These are phyloP conservation scores for Augiades crinisus DNA, from an alignment of 2,888 invertebrate genomes.

Conservation along the genomic window DNA sequence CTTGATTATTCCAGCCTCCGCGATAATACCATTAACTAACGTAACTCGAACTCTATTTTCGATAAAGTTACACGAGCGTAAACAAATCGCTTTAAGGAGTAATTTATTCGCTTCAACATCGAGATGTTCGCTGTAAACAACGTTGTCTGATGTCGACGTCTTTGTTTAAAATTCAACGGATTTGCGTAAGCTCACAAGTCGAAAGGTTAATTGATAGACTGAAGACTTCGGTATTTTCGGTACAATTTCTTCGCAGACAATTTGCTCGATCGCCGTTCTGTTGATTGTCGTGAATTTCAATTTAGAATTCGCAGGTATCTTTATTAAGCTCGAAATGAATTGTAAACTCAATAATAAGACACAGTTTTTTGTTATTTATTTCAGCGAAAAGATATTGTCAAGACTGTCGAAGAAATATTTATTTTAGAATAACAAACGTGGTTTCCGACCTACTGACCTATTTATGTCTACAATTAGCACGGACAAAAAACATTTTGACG, in stretches of 20 bases:
- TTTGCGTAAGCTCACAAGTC: constrained; percentile 18
- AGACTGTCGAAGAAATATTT: no score
- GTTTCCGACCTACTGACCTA: no score
- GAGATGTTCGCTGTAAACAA: constrained; percentile 35
- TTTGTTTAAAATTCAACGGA: constrained; percentile 29
- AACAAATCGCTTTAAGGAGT: constrained; percentile 34
- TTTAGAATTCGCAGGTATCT: constrained; percentile 12
- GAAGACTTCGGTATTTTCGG: constrained; percentile 16
- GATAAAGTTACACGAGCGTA: constrained; percentile 30
- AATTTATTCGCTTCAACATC: constrained; percentile 38
- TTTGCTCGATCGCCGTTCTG: constrained; percentile 19
- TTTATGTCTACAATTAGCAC: no score
- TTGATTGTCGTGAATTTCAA: constrained; percentile 17
- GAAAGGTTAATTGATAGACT: constrained; percentile 31
- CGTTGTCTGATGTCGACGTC: constrained; percentile 27
- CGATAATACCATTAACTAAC: constrained; percentile 29
- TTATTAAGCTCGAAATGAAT: no score
- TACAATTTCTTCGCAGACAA: constrained; percentile 17
- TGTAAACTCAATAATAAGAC: no score
- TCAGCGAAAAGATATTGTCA: no score
- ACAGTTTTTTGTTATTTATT: no score
- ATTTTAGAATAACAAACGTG: no score
- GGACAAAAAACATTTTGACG: no score
- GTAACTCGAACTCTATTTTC: constrained; percentile 28
- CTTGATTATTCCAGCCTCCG: background rate